Percentiles rank a stretch among this genome's conserved stretches.
Conservation (phyloP, 2,888 invertebrate species). For the Drosophila crucigera region DNA sequence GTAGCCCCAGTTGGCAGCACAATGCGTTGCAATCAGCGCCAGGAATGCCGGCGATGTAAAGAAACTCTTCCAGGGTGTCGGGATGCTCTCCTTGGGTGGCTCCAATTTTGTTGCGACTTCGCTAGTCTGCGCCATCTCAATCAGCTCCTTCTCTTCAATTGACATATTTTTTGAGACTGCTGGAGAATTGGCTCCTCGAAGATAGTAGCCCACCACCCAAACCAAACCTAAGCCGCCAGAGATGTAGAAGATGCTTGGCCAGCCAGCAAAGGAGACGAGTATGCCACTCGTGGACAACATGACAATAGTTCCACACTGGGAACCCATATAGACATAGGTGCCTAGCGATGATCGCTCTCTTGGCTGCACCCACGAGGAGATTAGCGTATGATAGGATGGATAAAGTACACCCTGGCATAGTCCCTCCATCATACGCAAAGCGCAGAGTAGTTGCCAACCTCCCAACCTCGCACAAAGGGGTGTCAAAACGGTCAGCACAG, state of each 20-base stretch:
- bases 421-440: slow-evolving; percentile 89
- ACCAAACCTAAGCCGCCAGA: slow-evolving; percentile 87
- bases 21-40: slow-evolving; percentile 87
- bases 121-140: slow-evolving; percentile 87
- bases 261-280: slow-evolving; percentile 87
- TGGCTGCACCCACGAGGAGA: slow-evolving; percentile 90
- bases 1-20: slow-evolving; percentile 88
- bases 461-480: slow-evolving; percentile 89
- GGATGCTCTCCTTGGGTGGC: slow-evolving; percentile 44
- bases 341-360: slow-evolving; percentile 88
- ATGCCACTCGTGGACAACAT: slow-evolving; percentile 90
- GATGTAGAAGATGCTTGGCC: slow-evolving; percentile 89
- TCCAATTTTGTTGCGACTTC: slow-evolving; percentile 40
- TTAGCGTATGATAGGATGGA: slow-evolving; percentile 89
- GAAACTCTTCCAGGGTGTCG: slow-evolving; percentile 88
- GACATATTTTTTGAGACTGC: slow-evolving; percentile 87
- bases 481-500: slow-evolving; percentile 88
- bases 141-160: slow-evolving; percentile 88
- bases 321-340: slow-evolving; percentile 87
- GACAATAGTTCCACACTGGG: slow-evolving; percentile 89
- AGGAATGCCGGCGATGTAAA: slow-evolving; percentile 87
- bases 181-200: slow-evolving; percentile 88
- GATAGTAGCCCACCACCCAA: slow-evolving; percentile 86
- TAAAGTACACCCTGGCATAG: slow-evolving; percentile 90
- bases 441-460: slow-evolving; percentile 88